Base-by-base conservation (phyloP, 2,797 vertebrate genomes). In the Discoglossus pictus region DNA sequence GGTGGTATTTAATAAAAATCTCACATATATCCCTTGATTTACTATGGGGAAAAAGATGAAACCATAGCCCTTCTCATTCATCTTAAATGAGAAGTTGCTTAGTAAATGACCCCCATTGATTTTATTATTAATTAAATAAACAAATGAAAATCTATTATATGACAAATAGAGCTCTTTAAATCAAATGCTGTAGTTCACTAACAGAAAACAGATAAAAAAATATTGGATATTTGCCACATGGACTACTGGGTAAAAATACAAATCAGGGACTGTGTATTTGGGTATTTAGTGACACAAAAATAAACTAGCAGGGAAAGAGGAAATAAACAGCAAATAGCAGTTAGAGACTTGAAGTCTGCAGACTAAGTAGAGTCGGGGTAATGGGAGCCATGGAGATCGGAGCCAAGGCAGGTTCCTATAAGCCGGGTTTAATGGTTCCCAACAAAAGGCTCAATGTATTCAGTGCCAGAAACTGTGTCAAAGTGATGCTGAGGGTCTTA, bases 271-370 rank as follows among this genome's bases (percentile, higher is more conserved):
- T 25, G 20, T 50, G 23, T 25, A 50, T 50, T 15, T 25, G 46
- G 46, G 46, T 23, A 50, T 50, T 24, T 11, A 24, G 23, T 50
- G 46, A 50, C 21, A 27, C 10, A 50, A 50, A 50, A 50, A 50
- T 23, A 50, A 50, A 25, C 10, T 23, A 12, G 11, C 1, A 11
- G 35, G 15, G n/a, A 50, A 50, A 50, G n/a, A n/a, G 46, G 23
- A 50, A 50, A 50, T 27, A 50, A 25, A 50, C 46, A 50, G 46
- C 21, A 50, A 50, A 50, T 50, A 50, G 9, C 12, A 21, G 12
- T 7, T 8, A 4, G 21, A 50, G 46, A 25, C 46, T 50, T 15
- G n/a, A 25, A 24, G 46, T 25, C 46, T 50, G 46, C 46, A 50
- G 46, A 13, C 21, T 50, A 1, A 27, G 21, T 13, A 24, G 21